Percentiles rank a stretch among this genome's conserved stretches.
Conservation (phyloP, 2,113 vertebrate genomes). For the Regulus satrapa region DNA sequence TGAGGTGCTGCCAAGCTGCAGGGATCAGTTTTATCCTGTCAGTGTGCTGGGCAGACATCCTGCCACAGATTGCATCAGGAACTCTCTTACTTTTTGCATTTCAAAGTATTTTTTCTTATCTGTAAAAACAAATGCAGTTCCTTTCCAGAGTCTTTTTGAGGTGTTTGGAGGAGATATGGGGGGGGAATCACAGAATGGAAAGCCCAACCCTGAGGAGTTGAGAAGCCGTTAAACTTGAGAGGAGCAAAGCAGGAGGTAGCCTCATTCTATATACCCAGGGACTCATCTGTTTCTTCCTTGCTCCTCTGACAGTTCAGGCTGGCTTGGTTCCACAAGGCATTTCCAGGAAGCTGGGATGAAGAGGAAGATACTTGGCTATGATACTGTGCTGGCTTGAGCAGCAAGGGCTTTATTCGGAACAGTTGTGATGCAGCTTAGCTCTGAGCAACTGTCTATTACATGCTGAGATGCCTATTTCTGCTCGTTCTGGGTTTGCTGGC, state of each 20-base stretch:
- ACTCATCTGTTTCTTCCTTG: not conserved
- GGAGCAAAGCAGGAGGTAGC: not conserved
- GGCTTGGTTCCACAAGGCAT: not conserved
- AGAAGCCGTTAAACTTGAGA: not conserved
- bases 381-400: not conserved
- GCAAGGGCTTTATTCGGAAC: not conserved
- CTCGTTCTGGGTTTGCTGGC: not conserved
- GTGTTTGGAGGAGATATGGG: not conserved
- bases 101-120: not conserved
- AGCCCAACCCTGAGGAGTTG: not conserved
- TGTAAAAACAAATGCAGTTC: not conserved
- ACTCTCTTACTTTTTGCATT: not conserved
- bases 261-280: not conserved
- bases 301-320: not conserved
- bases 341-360: not conserved
- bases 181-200: not conserved
- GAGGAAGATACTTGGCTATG: not conserved
- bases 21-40: not conserved
- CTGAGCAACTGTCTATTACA: not conserved
- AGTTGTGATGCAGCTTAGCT: not conserved
- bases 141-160: not conserved
- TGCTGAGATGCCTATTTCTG: not conserved
- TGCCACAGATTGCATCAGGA: not conserved
- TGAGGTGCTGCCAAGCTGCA: not conserved
- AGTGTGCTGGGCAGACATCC: not conserved